Percentiles rank a stretch among this genome's conserved stretches.
phyloP scores from a whole-genome alignment of 2,888 invertebrate genomes.

The Lutraria lutraria region DNA sequence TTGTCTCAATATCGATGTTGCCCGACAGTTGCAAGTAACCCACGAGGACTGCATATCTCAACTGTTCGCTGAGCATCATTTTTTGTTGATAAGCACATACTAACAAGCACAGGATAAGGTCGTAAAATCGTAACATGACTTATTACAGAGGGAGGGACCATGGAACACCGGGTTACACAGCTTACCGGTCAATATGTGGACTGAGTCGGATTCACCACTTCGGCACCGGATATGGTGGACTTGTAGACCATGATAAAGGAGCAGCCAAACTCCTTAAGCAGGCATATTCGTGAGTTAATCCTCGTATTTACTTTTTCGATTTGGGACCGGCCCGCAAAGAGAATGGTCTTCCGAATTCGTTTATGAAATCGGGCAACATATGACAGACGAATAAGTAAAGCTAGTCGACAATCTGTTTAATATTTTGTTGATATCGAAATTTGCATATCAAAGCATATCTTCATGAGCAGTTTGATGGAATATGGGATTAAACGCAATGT shows the following conservation, averaged over 20 bases:
- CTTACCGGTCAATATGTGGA: slow-evolving; percentile 51
- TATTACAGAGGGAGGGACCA: slow-evolving; percentile 55
- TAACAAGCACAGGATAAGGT: neutral
- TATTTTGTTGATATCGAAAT: too few species aligned
- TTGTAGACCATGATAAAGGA: slow-evolving; percentile 50
- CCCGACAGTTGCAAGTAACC: too few species aligned
- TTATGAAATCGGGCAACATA: neutral
- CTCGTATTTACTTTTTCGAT: neutral
- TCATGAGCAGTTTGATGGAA: neutral
- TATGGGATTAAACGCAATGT: neutral
- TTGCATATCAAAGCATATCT: neutral
- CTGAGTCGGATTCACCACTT: slow-evolving; percentile 47
- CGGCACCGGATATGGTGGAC: slow-evolving; percentile 46
- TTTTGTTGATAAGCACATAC: neutral
- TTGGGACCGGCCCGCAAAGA: too few species aligned
- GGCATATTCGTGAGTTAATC: slow-evolving; percentile 45
- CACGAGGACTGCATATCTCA: too few species aligned
- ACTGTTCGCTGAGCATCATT: too few species aligned
- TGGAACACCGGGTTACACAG: slow-evolving; percentile 56
- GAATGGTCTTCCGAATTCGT: too few species aligned
- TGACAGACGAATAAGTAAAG: neutral
- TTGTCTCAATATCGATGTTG: too few species aligned
- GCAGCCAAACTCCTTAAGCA: slow-evolving; percentile 22
- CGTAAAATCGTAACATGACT: neutral
- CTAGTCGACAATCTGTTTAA: neutral